These are phyloP conservation scores for Onychostoma macrolepis DNA, from an alignment of 2,113 vertebrate genomes.

Conservation along the genomic window DNA sequence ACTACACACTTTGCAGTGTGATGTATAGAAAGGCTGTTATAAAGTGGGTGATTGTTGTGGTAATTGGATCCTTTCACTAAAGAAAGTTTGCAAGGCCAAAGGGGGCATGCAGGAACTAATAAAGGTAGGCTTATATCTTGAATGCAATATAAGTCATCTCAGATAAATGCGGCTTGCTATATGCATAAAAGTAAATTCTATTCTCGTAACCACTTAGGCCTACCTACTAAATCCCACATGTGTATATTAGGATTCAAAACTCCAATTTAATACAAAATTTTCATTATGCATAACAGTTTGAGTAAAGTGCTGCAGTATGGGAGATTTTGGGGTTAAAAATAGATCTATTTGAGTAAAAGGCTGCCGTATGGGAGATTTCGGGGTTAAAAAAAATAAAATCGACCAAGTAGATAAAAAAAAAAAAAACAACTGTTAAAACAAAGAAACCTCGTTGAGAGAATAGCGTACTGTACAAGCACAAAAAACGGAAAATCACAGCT, in stretches of 20 bases:
- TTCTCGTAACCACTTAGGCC: neutral
- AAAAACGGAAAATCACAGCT: neutral
- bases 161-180: neutral
- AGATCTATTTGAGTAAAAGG: neutral
- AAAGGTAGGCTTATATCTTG: neutral
- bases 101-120: neutral
- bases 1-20: neutral
- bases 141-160: neutral
- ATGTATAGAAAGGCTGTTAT: neutral
- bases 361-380: neutral
- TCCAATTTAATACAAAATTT: neutral
- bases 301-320: neutral
- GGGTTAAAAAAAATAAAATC: too few relatives aligned
- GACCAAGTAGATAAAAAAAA: too few relatives aligned
- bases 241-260: neutral
- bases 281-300: neutral
- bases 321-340: neutral
- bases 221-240: neutral
- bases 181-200: conserved; percentile 1
- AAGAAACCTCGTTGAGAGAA: neutral
- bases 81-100: neutral
- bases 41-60: neutral
- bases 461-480: neutral
- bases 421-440: neutral
- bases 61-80: neutral